Conservation (phyloP, 2,888 invertebrate genomes). For the Rutpela maculata region DNA sequence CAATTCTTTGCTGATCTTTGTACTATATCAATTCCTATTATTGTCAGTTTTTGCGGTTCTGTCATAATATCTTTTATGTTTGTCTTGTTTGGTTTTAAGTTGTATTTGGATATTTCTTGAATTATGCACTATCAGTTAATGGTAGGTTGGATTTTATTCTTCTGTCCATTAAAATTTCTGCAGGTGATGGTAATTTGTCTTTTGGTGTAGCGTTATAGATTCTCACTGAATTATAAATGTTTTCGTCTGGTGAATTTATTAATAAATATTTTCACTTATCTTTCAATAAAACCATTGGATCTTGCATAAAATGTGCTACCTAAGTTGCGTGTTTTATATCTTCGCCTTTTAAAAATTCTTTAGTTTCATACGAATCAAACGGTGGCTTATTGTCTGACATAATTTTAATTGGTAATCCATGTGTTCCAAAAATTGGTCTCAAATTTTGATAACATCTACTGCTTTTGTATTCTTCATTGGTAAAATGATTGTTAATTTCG, state of each 20-base stretch:
- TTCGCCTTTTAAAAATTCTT: neutral
- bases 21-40: neutral
- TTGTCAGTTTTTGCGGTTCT: neutral
- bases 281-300: slow-evolving; percentile 8
- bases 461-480: no score
- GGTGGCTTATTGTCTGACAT: no score
- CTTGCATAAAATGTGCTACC: neutral
- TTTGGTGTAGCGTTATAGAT: neutral
- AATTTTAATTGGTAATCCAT: no score
- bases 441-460: no score
- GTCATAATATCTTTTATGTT: neutral
- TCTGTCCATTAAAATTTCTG: slow-evolving; percentile 1
- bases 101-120: no score
- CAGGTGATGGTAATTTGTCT: slow-evolving; percentile 1
- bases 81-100: no score
- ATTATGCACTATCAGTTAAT: neutral
- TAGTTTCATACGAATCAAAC: no score
- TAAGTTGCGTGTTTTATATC: slow-evolving; percentile 9
- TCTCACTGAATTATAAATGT: slow-evolving; percentile 2
- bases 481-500: no score
- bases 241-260: slow-evolving; percentile 13
- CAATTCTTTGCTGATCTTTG: slow-evolving; percentile 1
- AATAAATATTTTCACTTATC: neutral
- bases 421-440: no score
- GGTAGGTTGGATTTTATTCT: slow-evolving; percentile 8